Evolutionary conservation across 2,888 invertebrate genomes (phyloP).

Genomic region (Cheilosia impressa): DNA sequence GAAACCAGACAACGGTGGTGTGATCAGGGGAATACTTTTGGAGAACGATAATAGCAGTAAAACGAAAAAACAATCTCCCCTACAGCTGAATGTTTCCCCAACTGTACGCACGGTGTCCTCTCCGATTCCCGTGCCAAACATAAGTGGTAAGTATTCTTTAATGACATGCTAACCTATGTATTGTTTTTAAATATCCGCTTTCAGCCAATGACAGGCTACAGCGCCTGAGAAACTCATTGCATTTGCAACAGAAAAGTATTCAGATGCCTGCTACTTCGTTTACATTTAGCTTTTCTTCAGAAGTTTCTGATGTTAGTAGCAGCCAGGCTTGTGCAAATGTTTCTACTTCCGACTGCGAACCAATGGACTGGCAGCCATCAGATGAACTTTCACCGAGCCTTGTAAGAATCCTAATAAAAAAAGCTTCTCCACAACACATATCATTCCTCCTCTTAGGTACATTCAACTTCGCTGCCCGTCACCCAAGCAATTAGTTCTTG

Average conservation of each 20-base stretch:
- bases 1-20: not conserved
- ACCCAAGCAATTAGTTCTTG: not conserved
- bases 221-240: slow-evolving; percentile 74
- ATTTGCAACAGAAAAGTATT: slow-evolving; percentile 9
- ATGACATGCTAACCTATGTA: too few relatives aligned
- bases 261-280: not conserved
- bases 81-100: not conserved
- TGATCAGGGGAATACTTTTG: not conserved
- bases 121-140: slow-evolving; percentile 19
- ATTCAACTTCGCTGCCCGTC: not conserved
- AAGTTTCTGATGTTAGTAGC: not conserved
- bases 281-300: not conserved
- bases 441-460: slow-evolving; percentile 10
- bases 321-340: not conserved
- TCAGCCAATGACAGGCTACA: slow-evolving; percentile 77
- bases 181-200: not conserved
- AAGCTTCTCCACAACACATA: not conserved
- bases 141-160: slow-evolving; percentile 21
- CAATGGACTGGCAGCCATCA: slow-evolving; percentile 79
- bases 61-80: not conserved
- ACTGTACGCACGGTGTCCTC: not conserved
- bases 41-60: slow-evolving; percentile 6
- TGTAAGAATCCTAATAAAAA: slow-evolving; percentile 14
- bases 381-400: slow-evolving; percentile 38
- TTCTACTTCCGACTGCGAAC: slow-evolving; percentile 71